These are phyloP conservation scores for Stichodactyla mertensii DNA, from an alignment of 64 coral and sea anemone genomes.

Conservation along the genomic window DNA sequence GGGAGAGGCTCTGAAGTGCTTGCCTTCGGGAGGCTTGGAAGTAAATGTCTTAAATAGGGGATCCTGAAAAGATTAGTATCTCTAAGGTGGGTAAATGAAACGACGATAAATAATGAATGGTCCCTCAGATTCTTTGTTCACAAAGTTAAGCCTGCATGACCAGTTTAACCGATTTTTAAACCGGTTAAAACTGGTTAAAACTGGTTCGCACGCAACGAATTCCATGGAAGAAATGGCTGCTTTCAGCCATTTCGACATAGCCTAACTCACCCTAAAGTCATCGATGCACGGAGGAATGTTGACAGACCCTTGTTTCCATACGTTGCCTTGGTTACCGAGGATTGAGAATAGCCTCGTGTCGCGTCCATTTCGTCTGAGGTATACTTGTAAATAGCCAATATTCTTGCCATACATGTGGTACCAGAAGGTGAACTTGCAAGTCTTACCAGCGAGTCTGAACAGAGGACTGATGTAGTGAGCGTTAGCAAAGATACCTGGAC, in stretches of 20 bases:
- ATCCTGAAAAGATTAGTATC: no score
- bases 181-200: no score
- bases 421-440: slow-evolving; percentile 85
- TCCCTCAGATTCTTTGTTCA: no score
- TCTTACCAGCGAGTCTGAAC: slow-evolving; percentile 68
- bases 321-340: slow-evolving; percentile 53
- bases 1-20: no score
- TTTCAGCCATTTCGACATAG: not conserved
- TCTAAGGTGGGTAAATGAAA: no score
- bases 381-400: slow-evolving; percentile 53
- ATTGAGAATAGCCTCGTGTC: slow-evolving; percentile 53
- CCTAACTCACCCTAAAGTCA: slow-evolving; percentile 65
- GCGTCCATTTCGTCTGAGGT: slow-evolving; percentile 59
- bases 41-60: no score
- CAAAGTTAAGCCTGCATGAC: no score
- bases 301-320: slow-evolving; percentile 59
- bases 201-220: no score
- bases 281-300: slow-evolving; percentile 58
- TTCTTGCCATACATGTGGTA: slow-evolving; percentile 95
- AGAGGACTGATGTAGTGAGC: slow-evolving; percentile 83
- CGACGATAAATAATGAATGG: no score
- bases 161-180: no score
- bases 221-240: no score
- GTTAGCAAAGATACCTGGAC: slow-evolving; percentile 50
- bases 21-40: no score